phyloP scores from a whole-genome alignment of 2,797 vertebrate genomes.

The Sciaenops ocellatus region DNA sequence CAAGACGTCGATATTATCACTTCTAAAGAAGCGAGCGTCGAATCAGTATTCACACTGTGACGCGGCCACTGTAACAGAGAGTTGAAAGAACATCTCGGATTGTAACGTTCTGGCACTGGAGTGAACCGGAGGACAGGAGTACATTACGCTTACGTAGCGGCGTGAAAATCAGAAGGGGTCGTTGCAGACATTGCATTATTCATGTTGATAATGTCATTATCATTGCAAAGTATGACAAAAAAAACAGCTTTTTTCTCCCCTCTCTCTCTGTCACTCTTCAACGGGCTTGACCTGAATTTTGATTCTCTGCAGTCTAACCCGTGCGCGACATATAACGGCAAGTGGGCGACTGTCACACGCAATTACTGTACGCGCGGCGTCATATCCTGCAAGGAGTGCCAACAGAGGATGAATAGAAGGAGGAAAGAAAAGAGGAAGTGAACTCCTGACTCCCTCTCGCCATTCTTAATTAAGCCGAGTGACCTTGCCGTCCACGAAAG shows the following conservation, averaged over 20 bases:
- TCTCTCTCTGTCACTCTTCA: slow-evolving; percentile 44
- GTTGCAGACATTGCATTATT: slow-evolving; percentile 78
- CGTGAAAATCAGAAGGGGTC: slow-evolving; percentile 59
- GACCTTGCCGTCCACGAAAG: slow-evolving; percentile 79
- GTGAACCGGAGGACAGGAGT: slow-evolving; percentile 43
- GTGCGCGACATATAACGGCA: slow-evolving; percentile 12
- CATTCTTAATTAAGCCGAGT: slow-evolving; percentile 84
- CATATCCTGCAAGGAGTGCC: neutral
- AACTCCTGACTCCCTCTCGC: slow-evolving; percentile 71
- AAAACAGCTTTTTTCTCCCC: slow-evolving; percentile 38
- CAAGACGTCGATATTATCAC: slow-evolving; percentile 46
- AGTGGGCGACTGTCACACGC: slow-evolving; percentile 4
- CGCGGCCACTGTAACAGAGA: slow-evolving; percentile 19
- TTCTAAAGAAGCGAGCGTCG: slow-evolving; percentile 21
- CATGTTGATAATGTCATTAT: slow-evolving; percentile 80
- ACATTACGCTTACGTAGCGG: slow-evolving; percentile 47
- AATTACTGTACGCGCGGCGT: neutral
- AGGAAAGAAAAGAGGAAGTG: slow-evolving; percentile 39
- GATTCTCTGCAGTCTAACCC: slow-evolving; percentile 41
- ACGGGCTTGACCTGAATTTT: slow-evolving; percentile 70
- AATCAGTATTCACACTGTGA: slow-evolving; percentile 51
- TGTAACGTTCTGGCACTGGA: slow-evolving; percentile 49
- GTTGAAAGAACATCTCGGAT: slow-evolving; percentile 41
- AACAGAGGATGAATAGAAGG: slow-evolving; percentile 2
- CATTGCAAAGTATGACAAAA: slow-evolving; percentile 68